A percentile compares a stretch with the other conserved stretches of the same genome.
These are phyloP conservation scores for Cynaeus angustus DNA, from an alignment of 2,888 invertebrate genomes.

Conservation along the genomic window DNA sequence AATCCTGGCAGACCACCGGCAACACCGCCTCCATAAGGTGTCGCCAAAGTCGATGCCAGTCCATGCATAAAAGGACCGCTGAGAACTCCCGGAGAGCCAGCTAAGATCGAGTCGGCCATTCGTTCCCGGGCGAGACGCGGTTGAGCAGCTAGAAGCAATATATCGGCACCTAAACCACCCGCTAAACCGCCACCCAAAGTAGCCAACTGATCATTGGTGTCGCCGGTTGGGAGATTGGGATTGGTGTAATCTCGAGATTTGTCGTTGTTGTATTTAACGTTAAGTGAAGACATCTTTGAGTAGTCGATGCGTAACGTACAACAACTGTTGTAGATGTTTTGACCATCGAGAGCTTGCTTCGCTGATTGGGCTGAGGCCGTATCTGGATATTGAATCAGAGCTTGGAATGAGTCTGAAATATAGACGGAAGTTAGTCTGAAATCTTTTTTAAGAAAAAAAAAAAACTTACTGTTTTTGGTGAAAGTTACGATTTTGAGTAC, in stretches of 20 bases:
- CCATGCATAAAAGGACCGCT: conserved; percentile 91
- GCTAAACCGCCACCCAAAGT: conserved; percentile 73
- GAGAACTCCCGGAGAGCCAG: conserved; percentile 90
- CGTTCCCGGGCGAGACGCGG: conserved; percentile 74
- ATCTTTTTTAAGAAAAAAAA: neutral
- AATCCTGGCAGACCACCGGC: conserved; percentile 83
- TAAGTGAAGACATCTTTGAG: conserved; percentile 97
- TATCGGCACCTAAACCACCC: conserved; percentile 78
- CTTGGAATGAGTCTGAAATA: conserved; percentile 94
- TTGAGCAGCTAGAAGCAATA: conserved; percentile 75
- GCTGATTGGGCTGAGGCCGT: conserved; percentile 97
- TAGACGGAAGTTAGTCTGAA: neutral
- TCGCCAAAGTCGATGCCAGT: conserved; percentile 86
- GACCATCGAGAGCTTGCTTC: conserved; percentile 97
- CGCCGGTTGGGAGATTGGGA: conserved; percentile 97
- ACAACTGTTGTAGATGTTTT: conserved; percentile 99
- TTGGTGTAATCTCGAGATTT: conserved; percentile 99
- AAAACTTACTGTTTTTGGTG: conserved; percentile 97
- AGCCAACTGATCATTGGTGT: conserved; percentile 78
- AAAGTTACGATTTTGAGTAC: conserved; percentile 99
- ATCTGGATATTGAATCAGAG: conserved; percentile 98
- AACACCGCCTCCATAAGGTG: conserved; percentile 77
- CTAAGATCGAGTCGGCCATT: conserved; percentile 77
- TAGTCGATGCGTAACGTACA: conserved; percentile 99
- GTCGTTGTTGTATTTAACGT: conserved; percentile 99